Conservation (phyloP, 2,113 vertebrate genomes). For the Crocuta crocuta region DNA sequence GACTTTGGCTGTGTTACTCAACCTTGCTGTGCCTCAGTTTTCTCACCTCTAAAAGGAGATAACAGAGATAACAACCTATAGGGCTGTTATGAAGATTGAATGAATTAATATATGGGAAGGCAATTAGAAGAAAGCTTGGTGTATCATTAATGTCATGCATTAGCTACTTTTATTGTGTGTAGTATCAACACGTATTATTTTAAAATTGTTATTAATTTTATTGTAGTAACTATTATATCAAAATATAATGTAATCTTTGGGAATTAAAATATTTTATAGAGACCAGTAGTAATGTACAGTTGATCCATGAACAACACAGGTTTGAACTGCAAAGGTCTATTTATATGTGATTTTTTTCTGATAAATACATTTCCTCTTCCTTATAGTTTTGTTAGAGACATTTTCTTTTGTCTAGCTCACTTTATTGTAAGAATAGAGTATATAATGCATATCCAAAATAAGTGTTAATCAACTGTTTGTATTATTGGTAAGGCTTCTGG, state of each 20-base stretch:
- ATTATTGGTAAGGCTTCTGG: neutral
- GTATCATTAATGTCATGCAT: neutral
- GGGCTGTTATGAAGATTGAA: neutral
- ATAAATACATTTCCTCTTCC: neutral
- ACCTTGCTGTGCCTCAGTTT: neutral
- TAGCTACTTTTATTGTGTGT: neutral
- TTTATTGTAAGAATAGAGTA: neutral
- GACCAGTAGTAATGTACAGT: neutral
- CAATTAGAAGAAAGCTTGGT: neutral
- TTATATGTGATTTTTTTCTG: neutral
- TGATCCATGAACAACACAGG: neutral
- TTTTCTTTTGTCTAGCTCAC: neutral
- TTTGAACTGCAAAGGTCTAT: neutral
- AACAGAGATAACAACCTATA: neutral
- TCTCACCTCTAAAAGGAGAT: neutral
- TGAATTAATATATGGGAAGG: neutral
- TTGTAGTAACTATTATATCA: neutral
- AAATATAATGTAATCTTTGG: neutral
- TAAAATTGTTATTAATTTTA: neutral
- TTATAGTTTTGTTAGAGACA: neutral
- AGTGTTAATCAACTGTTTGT: neutral
- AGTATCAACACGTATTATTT: neutral
- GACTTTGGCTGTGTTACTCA: neutral
- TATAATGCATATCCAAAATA: neutral
- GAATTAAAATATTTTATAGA: constrained; percentile 30